A percentile compares a stretch with the other conserved stretches of the same genome.
These are phyloP conservation scores for Melanotaenia nigrans DNA, from an alignment of 2,797 vertebrate species.

Conservation along the genomic window DNA sequence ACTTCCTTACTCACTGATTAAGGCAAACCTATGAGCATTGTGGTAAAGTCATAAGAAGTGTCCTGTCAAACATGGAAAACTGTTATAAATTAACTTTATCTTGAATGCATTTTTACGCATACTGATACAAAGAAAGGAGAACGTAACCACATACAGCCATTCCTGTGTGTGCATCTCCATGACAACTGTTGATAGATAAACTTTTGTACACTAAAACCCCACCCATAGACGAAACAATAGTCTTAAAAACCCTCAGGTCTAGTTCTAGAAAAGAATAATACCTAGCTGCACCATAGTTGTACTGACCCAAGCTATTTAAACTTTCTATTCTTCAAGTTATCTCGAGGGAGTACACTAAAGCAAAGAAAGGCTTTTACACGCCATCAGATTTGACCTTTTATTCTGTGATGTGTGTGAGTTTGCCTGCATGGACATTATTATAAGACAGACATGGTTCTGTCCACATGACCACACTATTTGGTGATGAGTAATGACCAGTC, in stretches of 20 bases:
- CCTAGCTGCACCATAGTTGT: slow-evolving; percentile 17
- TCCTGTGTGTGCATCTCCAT: slow-evolving; percentile 42
- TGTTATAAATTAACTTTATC: slow-evolving; percentile 2
- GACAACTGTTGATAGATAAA: slow-evolving; percentile 33
- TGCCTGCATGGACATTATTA: slow-evolving; percentile 31
- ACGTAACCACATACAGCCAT: slow-evolving; percentile 27
- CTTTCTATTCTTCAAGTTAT: slow-evolving; percentile 66
- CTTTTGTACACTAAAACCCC: slow-evolving; percentile 39
- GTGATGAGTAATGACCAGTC: slow-evolving; percentile 51
- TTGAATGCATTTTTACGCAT: not conserved
- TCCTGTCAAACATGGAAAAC: slow-evolving; percentile 10
- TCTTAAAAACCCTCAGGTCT: slow-evolving; percentile 33
- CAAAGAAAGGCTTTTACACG: slow-evolving; percentile 46
- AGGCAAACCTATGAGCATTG: slow-evolving; percentile 11
- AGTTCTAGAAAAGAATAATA: slow-evolving; percentile 49
- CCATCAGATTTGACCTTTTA: slow-evolving; percentile 71
- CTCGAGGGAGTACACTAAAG: slow-evolving; percentile 36
- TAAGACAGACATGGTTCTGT: slow-evolving; percentile 28
- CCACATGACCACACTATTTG: slow-evolving; percentile 33
- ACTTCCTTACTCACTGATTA: slow-evolving; percentile 39
- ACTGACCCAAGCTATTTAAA: slow-evolving; percentile 58
- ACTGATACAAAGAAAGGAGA: not conserved
- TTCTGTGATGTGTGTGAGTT: slow-evolving; percentile 41
- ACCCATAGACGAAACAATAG: slow-evolving; percentile 65
- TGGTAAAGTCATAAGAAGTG: slow-evolving; percentile 17